Evolutionary conservation across 1,140 invertebrate genomes (phyloP).

Genomic region (Periplaneta americana): DNA sequence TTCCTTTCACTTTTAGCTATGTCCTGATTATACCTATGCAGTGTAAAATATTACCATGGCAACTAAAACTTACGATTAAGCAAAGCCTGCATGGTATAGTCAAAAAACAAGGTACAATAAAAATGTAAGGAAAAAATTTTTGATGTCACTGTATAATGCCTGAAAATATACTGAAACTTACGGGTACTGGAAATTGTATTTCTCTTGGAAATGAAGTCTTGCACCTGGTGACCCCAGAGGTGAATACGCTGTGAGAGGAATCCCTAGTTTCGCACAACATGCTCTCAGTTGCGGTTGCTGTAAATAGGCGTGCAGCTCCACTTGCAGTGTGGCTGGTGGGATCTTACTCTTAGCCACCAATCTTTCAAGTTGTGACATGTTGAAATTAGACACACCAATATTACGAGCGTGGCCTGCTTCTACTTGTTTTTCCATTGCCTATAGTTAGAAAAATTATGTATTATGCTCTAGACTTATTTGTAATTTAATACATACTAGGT

Average conservation of each 20-base stretch:
- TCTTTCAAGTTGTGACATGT: slow-evolving; percentile 19
- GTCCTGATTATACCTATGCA: no score
- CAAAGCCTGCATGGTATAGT: no score
- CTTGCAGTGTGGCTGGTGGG: slow-evolving; percentile 26
- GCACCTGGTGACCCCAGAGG: slow-evolving; percentile 43
- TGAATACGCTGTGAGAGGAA: slow-evolving; percentile 42
- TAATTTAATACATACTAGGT: no score
- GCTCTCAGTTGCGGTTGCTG: slow-evolving; percentile 38
- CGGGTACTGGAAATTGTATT: slow-evolving; percentile 42
- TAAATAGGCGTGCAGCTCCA: slow-evolving; percentile 44
- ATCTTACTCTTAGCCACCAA: background rate
- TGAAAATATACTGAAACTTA: background rate
- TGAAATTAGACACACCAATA: slow-evolving; percentile 31
- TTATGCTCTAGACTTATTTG: no score
- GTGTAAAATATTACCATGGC: no score
- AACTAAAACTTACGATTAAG: no score
- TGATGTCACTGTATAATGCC: no score
- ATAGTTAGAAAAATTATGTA: background rate
- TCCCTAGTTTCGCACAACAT: slow-evolving; percentile 36
- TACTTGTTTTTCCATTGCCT: slow-evolving; percentile 43
- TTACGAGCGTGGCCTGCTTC: slow-evolving; percentile 40
- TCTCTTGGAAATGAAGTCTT: slow-evolving; percentile 41
- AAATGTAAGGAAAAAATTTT: no score
- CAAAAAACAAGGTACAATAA: no score
- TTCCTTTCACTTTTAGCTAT: no score